phyloP scores from a whole-genome alignment of 2,113 vertebrate genomes.

The Sinocyclocheilus rhinocerous region DNA sequence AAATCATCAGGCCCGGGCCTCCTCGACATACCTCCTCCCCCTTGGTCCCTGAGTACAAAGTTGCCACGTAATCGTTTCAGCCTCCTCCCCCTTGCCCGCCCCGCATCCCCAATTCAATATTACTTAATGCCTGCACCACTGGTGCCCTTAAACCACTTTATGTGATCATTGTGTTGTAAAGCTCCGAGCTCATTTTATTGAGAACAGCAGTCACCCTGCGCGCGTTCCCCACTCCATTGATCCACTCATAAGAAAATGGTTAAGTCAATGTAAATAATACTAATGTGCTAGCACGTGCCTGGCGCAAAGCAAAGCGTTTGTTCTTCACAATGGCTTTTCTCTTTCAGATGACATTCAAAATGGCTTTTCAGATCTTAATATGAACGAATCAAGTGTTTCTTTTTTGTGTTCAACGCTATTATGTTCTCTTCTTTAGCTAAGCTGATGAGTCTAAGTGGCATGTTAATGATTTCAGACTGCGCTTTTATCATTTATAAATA shows the following conservation, averaged over 20 bases:
- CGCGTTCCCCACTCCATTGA: conserved; percentile 6
- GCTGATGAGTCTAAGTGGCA: not conserved
- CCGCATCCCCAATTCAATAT: conserved; percentile 38
- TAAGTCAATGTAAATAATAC: conserved; percentile 32
- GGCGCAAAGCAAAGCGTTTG: not conserved
- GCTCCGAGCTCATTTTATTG: conserved; percentile 38
- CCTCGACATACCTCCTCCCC: conserved; percentile 52
- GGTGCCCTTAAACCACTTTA: conserved; percentile 47
- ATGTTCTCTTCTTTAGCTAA: not conserved
- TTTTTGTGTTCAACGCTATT: not conserved
- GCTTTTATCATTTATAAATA: conserved; percentile 27
- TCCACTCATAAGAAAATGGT: conserved; percentile 30
- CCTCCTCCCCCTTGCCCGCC: not conserved
- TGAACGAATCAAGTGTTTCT: not conserved
- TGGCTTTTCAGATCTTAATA: not conserved
- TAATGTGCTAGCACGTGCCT: not conserved
- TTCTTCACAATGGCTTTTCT: not conserved
- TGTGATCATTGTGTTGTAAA: conserved; percentile 45
- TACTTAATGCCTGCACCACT: conserved; percentile 36
- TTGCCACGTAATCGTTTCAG: conserved; percentile 41
- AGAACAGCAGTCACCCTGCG: conserved; percentile 19
- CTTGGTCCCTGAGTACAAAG: conserved; percentile 44
- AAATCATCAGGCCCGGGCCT: conserved; percentile 54
- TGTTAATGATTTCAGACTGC: conserved; percentile 15
- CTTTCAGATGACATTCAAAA: not conserved